Base-by-base conservation (phyloP, 1,140 invertebrate genomes). In the Drosophila kikkawai region DNA sequence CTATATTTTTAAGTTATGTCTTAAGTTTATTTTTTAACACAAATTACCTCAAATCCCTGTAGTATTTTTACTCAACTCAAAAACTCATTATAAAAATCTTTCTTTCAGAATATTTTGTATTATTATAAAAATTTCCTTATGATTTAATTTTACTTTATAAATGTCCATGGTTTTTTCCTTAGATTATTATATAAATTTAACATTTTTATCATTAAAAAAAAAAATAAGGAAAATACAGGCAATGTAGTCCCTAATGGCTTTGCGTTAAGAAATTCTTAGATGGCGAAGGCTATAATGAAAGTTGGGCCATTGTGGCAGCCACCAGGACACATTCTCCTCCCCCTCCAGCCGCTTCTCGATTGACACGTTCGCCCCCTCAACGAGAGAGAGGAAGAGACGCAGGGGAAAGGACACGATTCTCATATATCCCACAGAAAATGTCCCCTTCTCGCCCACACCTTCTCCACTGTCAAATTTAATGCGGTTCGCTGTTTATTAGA, bases 401-500 rank as follows among this genome's bases (percentile, higher is more conserved):
- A 4, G 13, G 22, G 13, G 47, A 1, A 8, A 48, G 47, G 61
- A 50, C 67, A 67, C 61, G 37, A 66, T 34, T 68, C 37, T 29
- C 60, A 29, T 64, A 26, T 66, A 65, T 50, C 53, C 51, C 19
- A 42, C 32, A 42, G 69, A 12, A 37, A 32, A 39, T 7, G 15
- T 34, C 13, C 36, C n/a, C 22, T 9, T 9, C 19, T 12, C 32
- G 22, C 70, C 58, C 55, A 37, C 58, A 55, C 73, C 79, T 74
- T 73, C 47, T 29, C 47, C 47, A 61, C 51, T 82, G 79, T 82
- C 67, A 75, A 86, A 87, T 87, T 87, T 86, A 86, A 86, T 86
- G 82, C 82, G 82, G 82, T 86, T 86, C 80, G 75, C 84, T 87
- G 80, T 86, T 86, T 86, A 86, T 86, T 86, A 87, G 82, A 86